Evolutionary conservation across 2,888 invertebrate genomes (phyloP), one percentile per base, ranked within the genome.

Genomic region (Temnothorax ravouxi): DNA sequence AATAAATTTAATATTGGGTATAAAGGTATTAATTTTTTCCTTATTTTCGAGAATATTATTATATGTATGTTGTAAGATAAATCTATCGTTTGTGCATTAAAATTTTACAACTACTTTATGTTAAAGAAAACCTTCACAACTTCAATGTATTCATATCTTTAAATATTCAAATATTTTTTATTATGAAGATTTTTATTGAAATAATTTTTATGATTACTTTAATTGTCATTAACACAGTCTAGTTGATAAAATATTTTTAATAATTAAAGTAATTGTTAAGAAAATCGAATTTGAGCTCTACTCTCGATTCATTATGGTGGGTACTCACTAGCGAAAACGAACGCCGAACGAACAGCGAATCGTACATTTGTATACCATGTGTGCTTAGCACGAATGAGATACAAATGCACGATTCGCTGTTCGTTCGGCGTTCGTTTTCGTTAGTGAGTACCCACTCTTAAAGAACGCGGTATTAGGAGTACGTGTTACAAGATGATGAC

Each of bases 401-500:
- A n/a, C n/a, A n/a, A n/a, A n/a, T n/a, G n/a, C n/a, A n/a, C n/a
- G n/a, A n/a, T n/a, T n/a, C n/a, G n/a, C n/a, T n/a, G n/a, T n/a
- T n/a, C n/a, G n/a, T n/a, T n/a, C n/a, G n/a, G n/a, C n/a, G n/a
- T n/a, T n/a, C n/a, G n/a, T n/a, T n/a, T n/a, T n/a, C n/a, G n/a
- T n/a, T n/a, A n/a, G n/a, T n/a, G n/a, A n/a, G n/a, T n/a, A n/a
- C n/a, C n/a, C n/a, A n/a, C n/a, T n/a, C n/a, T n/a, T 34, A 44
- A 34, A 69, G 71, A 59, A 47, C 13, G n/a, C 54, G 41, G 29
- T 11, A n/a, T n/a, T n/a, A 56, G 54, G 25, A 38, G 8, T 44
- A 41, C 29, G 18, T 21, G n/a, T 69, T 59, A 52, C 72, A 25
- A 59, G 47, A 47, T 21, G 67, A 34, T 34, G 69, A 69, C 61